phyloP scores from a whole-genome alignment of 2,888 invertebrate species.

The Ophion obscuratus region DNA sequence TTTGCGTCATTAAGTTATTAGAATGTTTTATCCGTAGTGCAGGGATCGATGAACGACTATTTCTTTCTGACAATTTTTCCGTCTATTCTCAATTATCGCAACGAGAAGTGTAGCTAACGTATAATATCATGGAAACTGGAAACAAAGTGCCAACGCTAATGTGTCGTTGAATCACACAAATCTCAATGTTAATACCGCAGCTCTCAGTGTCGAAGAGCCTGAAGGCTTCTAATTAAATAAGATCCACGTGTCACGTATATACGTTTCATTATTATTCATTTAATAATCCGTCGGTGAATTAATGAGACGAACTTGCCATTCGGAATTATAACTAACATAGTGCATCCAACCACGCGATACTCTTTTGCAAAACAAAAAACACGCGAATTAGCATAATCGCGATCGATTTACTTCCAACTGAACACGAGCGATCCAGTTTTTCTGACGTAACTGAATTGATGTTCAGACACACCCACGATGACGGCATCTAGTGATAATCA shows the following conservation, averaged over 20 bases:
- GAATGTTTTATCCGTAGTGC: neutral
- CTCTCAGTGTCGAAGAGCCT: neutral
- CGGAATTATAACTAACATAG: neutral
- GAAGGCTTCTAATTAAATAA: neutral
- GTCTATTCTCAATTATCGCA: slow-evolving; percentile 4
- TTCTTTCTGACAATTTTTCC: neutral
- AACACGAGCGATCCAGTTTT: slow-evolving; percentile 48
- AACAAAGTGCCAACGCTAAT: neutral
- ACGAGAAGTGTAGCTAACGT: neutral
- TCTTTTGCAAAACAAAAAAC: neutral
- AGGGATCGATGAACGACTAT: neutral
- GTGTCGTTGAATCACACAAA: neutral
- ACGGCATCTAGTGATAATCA: slow-evolving; percentile 30
- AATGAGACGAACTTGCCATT: neutral
- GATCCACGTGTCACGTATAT: neutral
- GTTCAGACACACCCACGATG: neutral
- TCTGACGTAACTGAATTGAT: slow-evolving; percentile 44
- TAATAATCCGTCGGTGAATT: neutral
- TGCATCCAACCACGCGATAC: neutral
- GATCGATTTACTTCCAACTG: slow-evolving; percentile 22
- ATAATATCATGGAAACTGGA: neutral
- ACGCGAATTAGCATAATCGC: slow-evolving; percentile 42
- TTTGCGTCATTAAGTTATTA: slow-evolving; percentile 25
- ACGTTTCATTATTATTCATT: neutral
- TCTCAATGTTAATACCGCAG: neutral